Evolutionary conservation across 2,113 vertebrate species (phyloP).

Genomic region (Bolborhynchus lineola): DNA sequence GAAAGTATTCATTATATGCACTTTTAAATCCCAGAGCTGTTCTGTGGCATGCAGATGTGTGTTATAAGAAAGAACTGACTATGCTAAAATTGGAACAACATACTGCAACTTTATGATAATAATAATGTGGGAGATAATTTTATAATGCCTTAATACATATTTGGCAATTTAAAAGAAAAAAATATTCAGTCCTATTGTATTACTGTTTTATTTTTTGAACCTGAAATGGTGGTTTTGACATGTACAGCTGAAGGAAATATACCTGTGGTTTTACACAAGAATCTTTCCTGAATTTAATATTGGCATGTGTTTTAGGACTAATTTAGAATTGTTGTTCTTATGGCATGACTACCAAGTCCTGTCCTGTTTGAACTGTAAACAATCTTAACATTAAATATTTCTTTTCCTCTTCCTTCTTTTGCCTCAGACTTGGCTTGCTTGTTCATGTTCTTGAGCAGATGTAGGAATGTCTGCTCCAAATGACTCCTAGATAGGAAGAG

Average conservation of each 20-base stretch:
- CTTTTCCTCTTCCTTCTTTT: not conserved
- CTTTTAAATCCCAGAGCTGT: not conserved
- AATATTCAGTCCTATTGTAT: not conserved
- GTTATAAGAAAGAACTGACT: not conserved
- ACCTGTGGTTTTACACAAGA: not conserved
- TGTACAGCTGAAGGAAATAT: not conserved
- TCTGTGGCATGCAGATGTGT: not conserved
- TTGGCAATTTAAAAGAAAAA: not conserved
- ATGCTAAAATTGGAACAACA: not conserved
- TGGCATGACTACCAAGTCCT: not conserved
- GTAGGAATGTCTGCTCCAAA: not conserved
- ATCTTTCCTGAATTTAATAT: not conserved
- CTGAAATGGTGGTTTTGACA: not conserved
- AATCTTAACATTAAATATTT: not conserved
- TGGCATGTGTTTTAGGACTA: not conserved
- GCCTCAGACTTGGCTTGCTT: not conserved
- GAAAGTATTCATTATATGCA: not conserved
- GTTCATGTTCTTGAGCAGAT: not conserved
- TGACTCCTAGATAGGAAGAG: not conserved
- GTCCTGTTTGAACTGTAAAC: not conserved
- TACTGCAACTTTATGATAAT: not conserved
- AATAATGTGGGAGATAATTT: not conserved
- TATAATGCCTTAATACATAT: not conserved
- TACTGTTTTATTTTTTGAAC: not conserved
- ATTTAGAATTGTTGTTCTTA: not conserved